A percentile compares a stretch with the other conserved stretches of the same genome.
These are phyloP conservation scores for Holacanthella duospinosa DNA, from an alignment of 2,888 invertebrate species.

Conservation along the genomic window DNA sequence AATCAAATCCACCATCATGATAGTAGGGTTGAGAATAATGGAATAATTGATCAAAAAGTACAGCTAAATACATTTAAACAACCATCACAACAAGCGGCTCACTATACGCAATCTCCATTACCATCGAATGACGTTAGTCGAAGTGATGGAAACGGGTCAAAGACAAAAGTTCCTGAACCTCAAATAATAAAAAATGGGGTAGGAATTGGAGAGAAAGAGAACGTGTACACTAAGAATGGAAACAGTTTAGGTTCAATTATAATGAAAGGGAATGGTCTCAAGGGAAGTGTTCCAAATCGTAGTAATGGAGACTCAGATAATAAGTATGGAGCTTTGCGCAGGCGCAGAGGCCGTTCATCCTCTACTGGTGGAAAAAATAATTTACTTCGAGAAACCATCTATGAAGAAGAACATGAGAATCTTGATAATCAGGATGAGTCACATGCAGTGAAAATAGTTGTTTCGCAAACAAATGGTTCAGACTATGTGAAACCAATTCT, in stretches of 20 bases:
- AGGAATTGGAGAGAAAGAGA: neutral
- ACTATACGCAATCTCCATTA: neutral
- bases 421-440: slow-evolving; percentile 7
- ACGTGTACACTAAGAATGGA: neutral
- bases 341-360: slow-evolving; percentile 21
- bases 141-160: neutral
- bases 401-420: slow-evolving; percentile 29
- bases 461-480: slow-evolving; percentile 17
- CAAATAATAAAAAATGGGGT: neutral
- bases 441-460: slow-evolving; percentile 35
- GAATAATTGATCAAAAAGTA: neutral
- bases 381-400: slow-evolving; percentile 33
- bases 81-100: neutral
- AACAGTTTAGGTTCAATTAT: neutral
- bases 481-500: slow-evolving; percentile 35
- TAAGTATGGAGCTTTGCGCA: slow-evolving; percentile 32
- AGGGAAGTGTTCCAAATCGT: neutral
- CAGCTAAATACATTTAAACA: slow-evolving; percentile 2
- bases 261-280: neutral
- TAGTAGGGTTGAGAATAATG: neutral
- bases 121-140: neutral
- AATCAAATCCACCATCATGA: neutral
- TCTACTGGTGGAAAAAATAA: slow-evolving; percentile 23
- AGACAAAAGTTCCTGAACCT: neutral
- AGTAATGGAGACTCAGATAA: slow-evolving; percentile 1